A percentile compares a stretch with the other conserved stretches of the same genome.
These are phyloP conservation scores for Anguilla japonica DNA, from an alignment of 2,113 vertebrate genomes.

Conservation along the genomic window DNA sequence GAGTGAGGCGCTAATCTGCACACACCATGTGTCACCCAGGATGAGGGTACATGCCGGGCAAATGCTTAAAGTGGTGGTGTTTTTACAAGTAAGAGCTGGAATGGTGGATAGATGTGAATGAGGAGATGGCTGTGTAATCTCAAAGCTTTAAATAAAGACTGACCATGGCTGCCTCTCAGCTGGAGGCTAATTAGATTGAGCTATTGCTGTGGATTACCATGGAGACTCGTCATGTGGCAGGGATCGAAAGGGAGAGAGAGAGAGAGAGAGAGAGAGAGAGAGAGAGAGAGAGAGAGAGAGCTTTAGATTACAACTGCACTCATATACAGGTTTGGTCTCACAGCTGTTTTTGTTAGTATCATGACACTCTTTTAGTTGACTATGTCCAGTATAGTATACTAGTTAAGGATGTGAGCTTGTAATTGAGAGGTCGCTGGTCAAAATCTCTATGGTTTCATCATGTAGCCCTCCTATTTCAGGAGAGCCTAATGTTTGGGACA, in stretches of 20 bases:
- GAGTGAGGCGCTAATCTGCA: too few species aligned
- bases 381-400: too few species aligned
- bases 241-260: neutral
- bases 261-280: neutral
- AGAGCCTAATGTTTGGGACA: too few species aligned
- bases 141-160: slow-evolving; percentile 1
- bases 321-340: too few species aligned
- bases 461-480: too few species aligned
- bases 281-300: neutral
- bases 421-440: too few species aligned
- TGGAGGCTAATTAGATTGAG: slow-evolving; percentile 6
- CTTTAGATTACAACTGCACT: neutral
- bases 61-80: neutral
- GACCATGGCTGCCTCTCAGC: neutral
- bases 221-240: slow-evolving; percentile 6
- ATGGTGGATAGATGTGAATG: neutral
- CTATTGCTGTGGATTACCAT: neutral
- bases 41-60: too few species aligned
- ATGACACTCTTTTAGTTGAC: too few species aligned
- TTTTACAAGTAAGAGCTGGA: neutral
- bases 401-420: too few species aligned
- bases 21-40: too few species aligned
- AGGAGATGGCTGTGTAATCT: slow-evolving; percentile 1
- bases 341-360: too few species aligned
- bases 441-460: too few species aligned